phyloP scores from a whole-genome alignment of 2,113 vertebrate genomes.

The Circaetus gallicus region DNA sequence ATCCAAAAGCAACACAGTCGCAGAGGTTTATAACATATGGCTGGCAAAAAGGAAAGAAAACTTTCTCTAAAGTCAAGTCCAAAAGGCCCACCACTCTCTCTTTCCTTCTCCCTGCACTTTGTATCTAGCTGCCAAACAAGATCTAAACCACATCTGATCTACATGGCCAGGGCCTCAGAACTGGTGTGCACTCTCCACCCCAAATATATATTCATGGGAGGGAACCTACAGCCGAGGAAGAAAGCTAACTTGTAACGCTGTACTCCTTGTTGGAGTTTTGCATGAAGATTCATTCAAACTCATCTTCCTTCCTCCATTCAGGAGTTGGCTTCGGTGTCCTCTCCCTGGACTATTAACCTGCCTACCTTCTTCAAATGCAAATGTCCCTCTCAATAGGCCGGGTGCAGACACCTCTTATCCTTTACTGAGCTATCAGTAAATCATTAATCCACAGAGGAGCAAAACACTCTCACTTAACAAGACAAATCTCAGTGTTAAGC shows the following conservation, averaged over 20 bases:
- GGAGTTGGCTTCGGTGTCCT: background rate
- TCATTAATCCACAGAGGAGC: background rate
- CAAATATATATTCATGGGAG: background rate
- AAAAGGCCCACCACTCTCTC: background rate
- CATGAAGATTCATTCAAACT: background rate
- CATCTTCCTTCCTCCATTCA: background rate
- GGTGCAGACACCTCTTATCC: background rate
- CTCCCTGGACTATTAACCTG: background rate
- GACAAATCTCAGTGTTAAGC: background rate
- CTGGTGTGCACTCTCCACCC: background rate
- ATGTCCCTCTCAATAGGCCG: background rate
- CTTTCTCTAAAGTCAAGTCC: background rate
- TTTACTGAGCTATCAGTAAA: background rate
- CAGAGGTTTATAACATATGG: background rate
- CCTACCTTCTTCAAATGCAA: constrained; percentile 10
- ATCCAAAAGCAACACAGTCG: background rate
- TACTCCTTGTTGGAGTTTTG: background rate
- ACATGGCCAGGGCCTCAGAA: background rate
- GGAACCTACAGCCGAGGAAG: background rate
- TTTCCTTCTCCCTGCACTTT: background rate
- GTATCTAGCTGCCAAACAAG: background rate
- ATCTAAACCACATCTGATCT: background rate
- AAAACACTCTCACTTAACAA: background rate
- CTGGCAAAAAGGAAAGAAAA: background rate
- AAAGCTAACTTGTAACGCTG: background rate